Evolutionary conservation across 2,888 invertebrate genomes (phyloP).

Genomic region (Linyphia triangularis): DNA sequence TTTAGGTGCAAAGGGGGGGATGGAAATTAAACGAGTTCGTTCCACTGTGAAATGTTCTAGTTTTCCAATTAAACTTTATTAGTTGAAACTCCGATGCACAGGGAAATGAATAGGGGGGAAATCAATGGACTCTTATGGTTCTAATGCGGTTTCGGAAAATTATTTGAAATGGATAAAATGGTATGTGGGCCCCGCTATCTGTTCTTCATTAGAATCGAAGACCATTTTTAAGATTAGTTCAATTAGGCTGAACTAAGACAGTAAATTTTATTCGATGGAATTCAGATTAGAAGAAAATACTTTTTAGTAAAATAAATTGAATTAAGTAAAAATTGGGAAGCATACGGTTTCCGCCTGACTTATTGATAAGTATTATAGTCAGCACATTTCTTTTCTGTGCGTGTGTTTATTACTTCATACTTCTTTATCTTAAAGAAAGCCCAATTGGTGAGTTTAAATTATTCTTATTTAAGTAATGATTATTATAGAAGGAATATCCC

Average conservation of each 20-base stretch:
- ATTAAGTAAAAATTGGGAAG: too few species aligned
- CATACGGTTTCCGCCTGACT: too few species aligned
- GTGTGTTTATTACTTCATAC: too few species aligned
- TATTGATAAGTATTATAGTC: too few species aligned
- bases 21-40: constrained; percentile 65
- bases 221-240: constrained; percentile 15
- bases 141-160: constrained; percentile 20
- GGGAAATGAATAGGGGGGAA: constrained; percentile 27
- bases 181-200: not conserved
- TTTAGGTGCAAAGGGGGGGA: constrained; percentile 14
- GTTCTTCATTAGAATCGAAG: constrained; percentile 15
- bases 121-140: constrained; percentile 11
- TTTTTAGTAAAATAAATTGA: too few species aligned
- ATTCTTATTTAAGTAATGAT: too few species aligned
- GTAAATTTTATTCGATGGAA: not conserved
- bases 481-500: too few species aligned
- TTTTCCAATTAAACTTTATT: constrained; percentile 74
- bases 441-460: too few species aligned
- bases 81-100: constrained; percentile 40
- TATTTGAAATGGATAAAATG: constrained; percentile 5
- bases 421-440: too few species aligned
- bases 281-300: not conserved
- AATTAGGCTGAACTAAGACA: constrained; percentile 22
- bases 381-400: too few species aligned
- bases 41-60: constrained; percentile 61